phyloP scores from a whole-genome alignment of 2,797 vertebrate species.

The Parauchenoglanis punctatus region DNA sequence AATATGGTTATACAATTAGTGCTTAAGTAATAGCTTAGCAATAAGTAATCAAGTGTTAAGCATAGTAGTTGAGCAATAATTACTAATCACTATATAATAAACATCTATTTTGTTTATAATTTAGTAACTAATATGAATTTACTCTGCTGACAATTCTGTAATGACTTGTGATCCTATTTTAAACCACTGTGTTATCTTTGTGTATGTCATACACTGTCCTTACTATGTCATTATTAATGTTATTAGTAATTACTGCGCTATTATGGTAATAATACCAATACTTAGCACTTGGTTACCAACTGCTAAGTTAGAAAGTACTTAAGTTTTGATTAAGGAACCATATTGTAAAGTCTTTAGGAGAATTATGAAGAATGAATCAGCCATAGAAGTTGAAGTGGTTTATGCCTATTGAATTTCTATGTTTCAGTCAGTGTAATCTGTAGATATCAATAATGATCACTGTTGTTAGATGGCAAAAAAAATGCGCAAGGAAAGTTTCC shows the following conservation, averaged over 20 bases:
- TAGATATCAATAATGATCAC: background rate
- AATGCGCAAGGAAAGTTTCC: background rate
- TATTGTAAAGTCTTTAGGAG: background rate
- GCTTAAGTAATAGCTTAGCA: background rate
- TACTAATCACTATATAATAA: background rate
- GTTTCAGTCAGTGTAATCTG: background rate
- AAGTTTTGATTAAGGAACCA: background rate
- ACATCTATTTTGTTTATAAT: background rate
- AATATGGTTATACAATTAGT: background rate
- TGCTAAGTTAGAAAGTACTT: background rate
- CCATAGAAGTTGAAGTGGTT: background rate
- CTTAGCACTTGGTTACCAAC: background rate
- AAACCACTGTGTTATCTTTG: background rate
- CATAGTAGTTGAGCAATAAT: background rate
- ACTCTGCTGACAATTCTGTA: background rate
- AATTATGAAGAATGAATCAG: background rate
- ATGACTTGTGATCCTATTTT: background rate
- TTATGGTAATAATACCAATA: background rate
- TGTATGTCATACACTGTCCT: background rate
- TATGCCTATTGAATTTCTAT: background rate
- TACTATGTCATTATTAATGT: background rate
- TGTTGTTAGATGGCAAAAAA: background rate
- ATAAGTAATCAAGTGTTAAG: background rate
- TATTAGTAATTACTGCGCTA: background rate
- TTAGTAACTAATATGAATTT: background rate